A percentile compares a stretch with the other conserved stretches of the same genome.
These are phyloP conservation scores for Procambarus clarkii DNA, from an alignment of 1,140 invertebrate genomes.

Conservation along the genomic window DNA sequence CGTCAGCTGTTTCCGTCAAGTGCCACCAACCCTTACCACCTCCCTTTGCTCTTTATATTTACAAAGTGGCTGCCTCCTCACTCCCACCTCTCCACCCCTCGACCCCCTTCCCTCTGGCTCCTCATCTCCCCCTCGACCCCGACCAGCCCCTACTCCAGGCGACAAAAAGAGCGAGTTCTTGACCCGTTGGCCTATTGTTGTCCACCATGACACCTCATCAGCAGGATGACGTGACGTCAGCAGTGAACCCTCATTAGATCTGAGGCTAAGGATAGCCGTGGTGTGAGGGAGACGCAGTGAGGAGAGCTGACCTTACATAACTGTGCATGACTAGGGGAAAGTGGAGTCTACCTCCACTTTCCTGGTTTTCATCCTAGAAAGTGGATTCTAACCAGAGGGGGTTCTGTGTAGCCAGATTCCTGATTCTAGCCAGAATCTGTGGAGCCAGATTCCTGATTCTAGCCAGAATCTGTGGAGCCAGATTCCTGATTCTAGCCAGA, in stretches of 20 bases:
- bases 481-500: too few relatives aligned
- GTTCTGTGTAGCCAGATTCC: too few relatives aligned
- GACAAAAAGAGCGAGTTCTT: constrained; percentile 51
- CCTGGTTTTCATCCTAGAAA: too few relatives aligned
- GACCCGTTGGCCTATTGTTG: constrained; percentile 65
- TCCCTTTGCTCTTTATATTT: neutral
- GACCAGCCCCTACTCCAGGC: constrained; percentile 15
- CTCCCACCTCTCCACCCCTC: neutral
- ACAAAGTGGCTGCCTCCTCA: neutral
- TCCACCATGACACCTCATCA: constrained; percentile 57
- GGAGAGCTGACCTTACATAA: too few relatives aligned
- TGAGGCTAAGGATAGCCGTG: neutral
- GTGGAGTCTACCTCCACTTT: too few relatives aligned
- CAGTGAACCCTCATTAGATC: constrained; percentile 34
- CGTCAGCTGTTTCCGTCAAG: constrained; percentile 13
- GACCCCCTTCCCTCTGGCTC: neutral
- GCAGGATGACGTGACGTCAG: constrained; percentile 47
- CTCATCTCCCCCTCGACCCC: neutral
- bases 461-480: too few relatives aligned
- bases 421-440: too few relatives aligned
- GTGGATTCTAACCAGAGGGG: too few relatives aligned
- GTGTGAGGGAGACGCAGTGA: too few relatives aligned
- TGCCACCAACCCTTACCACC: too few relatives aligned
- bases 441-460: too few relatives aligned
- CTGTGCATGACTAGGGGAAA: too few relatives aligned